These are phyloP conservation scores for Cotesia typhae DNA, from an alignment of 1,140 invertebrate species.

Conservation along the genomic window DNA sequence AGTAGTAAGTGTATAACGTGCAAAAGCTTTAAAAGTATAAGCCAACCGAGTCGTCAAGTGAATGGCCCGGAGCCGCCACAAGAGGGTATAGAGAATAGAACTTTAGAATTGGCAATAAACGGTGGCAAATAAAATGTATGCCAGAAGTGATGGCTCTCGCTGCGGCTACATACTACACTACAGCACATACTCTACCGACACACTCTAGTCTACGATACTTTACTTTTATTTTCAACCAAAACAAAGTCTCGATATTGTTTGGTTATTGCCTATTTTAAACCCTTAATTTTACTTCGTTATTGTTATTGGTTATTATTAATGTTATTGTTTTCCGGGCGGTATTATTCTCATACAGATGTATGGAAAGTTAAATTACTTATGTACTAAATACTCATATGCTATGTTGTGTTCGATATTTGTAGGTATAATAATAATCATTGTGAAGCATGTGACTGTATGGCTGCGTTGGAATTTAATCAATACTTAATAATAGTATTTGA, in stretches of 20 bases:
- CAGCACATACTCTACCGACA: neutral
- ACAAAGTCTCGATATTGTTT: too few relatives aligned
- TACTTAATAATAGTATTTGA: too few relatives aligned
- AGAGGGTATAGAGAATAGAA: slow-evolving; percentile 22
- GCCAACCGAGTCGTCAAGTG: neutral
- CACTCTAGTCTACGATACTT: neutral
- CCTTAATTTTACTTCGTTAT: too few relatives aligned
- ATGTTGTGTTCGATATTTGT: too few relatives aligned
- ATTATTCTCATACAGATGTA: too few relatives aligned
- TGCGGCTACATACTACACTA: neutral
- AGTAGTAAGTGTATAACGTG: neutral
- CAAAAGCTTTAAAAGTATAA: slow-evolving; percentile 3
- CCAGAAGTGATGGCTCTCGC: slow-evolving; percentile 9
- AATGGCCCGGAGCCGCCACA: neutral
- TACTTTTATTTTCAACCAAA: neutral
- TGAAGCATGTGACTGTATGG: too few relatives aligned
- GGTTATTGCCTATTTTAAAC: neutral
- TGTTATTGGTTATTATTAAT: too few relatives aligned
- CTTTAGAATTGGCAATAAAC: slow-evolving; percentile 34
- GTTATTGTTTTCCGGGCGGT: too few relatives aligned
- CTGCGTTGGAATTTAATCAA: too few relatives aligned
- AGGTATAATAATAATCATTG: too few relatives aligned
- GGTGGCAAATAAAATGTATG: slow-evolving; percentile 33
- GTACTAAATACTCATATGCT: too few relatives aligned
- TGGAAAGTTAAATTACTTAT: too few relatives aligned